Percentiles rank a stretch among this genome's conserved stretches.
Evolutionary conservation across 2,797 vertebrate species (phyloP).

Genomic region (Falco concolor): DNA sequence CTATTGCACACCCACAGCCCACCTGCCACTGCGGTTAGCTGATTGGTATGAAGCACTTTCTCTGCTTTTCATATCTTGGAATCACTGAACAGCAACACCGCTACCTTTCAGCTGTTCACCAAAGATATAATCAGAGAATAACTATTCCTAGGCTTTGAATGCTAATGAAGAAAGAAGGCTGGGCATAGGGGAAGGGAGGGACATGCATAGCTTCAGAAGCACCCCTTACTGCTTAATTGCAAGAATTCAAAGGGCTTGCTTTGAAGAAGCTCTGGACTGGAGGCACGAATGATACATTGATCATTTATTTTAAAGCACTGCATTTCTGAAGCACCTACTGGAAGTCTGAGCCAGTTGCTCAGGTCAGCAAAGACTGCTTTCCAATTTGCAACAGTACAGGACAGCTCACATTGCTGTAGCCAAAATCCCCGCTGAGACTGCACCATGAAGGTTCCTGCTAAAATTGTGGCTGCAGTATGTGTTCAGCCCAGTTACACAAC

Average conservation of each 20-base stretch:
- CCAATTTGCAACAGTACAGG: background rate
- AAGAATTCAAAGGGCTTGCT: background rate
- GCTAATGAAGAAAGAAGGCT: constrained; percentile 16
- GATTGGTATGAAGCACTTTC: background rate
- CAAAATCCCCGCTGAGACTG: background rate
- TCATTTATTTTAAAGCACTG: background rate
- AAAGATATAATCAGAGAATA: background rate
- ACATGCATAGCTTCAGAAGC: background rate
- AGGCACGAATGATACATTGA: background rate
- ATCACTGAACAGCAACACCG: background rate
- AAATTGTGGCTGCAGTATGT: background rate
- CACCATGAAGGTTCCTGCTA: background rate
- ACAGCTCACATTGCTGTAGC: background rate
- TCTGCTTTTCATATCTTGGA: background rate
- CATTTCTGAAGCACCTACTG: background rate
- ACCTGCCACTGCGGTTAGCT: background rate
- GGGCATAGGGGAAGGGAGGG: background rate
- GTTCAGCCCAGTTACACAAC: background rate
- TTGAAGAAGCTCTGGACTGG: background rate
- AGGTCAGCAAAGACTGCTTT: constrained; percentile 4
- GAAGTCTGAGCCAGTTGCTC: background rate
- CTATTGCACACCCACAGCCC: background rate
- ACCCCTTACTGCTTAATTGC: background rate
- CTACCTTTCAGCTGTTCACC: background rate
- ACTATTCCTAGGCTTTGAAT: background rate